phyloP scores from a whole-genome alignment of 2,888 invertebrate genomes.

The Drosophila suboccidentalis region DNA sequence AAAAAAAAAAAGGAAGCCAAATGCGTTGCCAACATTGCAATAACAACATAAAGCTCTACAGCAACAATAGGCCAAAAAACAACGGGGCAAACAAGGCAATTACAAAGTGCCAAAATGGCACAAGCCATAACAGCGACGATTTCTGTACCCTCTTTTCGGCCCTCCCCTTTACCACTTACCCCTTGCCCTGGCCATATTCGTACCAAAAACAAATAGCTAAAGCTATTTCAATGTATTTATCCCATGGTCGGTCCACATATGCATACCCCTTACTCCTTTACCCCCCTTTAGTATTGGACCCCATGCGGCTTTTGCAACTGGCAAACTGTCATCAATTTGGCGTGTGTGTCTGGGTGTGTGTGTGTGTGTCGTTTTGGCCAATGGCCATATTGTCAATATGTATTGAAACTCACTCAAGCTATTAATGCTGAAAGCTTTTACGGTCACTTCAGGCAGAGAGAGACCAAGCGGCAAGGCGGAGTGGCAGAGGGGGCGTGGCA shows the following conservation, averaged over 20 bases:
- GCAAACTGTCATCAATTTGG: constrained; percentile 82
- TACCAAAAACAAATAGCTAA: constrained; percentile 78
- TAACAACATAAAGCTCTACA: constrained; percentile 50
- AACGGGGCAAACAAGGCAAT: constrained; percentile 77
- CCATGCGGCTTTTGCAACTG: constrained; percentile 78
- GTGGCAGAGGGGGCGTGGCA: constrained; percentile 16
- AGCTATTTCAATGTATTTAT: constrained; percentile 79
- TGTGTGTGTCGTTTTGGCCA: constrained; percentile 71
- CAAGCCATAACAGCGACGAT: constrained; percentile 75
- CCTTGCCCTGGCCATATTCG: constrained; percentile 40
- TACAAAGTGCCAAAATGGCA: constrained; percentile 80
- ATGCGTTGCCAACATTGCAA: constrained; percentile 69
- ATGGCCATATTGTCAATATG: constrained; percentile 81
- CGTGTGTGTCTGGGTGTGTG: constrained; percentile 32
- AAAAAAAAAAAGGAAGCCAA: constrained; percentile 37
- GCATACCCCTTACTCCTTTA: constrained; percentile 43
- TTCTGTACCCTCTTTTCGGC: constrained; percentile 15
- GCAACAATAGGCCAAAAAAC: constrained; percentile 64
- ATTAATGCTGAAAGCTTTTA: constrained; percentile 81
- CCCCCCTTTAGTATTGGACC: constrained; percentile 4
- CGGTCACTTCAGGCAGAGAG: constrained; percentile 74
- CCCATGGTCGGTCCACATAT: constrained; percentile 70
- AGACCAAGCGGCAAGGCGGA: constrained; percentile 24
- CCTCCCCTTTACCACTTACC: not conserved
- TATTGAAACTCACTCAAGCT: constrained; percentile 82